Conservation (phyloP, 2,113 vertebrate species). For the Psittacara wagleri region DNA sequence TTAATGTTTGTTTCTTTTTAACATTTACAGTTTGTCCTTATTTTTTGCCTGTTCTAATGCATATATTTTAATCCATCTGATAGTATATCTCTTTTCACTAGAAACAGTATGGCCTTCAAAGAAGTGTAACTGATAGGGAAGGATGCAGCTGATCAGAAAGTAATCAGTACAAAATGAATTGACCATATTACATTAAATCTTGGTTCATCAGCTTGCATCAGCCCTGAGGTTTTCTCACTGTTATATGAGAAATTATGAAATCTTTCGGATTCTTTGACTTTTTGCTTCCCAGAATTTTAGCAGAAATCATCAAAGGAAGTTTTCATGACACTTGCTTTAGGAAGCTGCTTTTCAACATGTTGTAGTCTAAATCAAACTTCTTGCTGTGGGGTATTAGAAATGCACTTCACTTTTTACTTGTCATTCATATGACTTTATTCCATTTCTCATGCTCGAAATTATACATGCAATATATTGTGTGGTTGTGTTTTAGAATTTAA, state of each 20-base stretch:
- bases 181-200: constrained; percentile 41
- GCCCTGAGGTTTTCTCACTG: constrained; percentile 18
- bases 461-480: background rate
- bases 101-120: constrained; percentile 13
- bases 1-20: background rate
- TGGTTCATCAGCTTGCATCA: constrained; percentile 41
- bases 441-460: background rate
- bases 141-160: constrained; percentile 41
- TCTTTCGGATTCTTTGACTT: background rate
- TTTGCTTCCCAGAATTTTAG: background rate
- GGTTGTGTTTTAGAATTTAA: background rate
- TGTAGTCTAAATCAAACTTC: background rate
- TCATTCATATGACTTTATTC: background rate
- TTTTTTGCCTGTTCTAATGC: background rate
- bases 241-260: constrained; percentile 8
- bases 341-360: background rate
- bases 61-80: background rate
- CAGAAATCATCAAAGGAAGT: background rate
- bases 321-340: background rate
- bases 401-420: background rate
- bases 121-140: background rate
- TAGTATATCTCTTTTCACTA: background rate
- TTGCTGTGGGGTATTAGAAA: background rate
- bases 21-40: background rate
- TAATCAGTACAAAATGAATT: constrained; percentile 60